These are phyloP conservation scores for Cyanoliseus patagonus DNA, from an alignment of 2,113 vertebrate species.

Conservation along the genomic window DNA sequence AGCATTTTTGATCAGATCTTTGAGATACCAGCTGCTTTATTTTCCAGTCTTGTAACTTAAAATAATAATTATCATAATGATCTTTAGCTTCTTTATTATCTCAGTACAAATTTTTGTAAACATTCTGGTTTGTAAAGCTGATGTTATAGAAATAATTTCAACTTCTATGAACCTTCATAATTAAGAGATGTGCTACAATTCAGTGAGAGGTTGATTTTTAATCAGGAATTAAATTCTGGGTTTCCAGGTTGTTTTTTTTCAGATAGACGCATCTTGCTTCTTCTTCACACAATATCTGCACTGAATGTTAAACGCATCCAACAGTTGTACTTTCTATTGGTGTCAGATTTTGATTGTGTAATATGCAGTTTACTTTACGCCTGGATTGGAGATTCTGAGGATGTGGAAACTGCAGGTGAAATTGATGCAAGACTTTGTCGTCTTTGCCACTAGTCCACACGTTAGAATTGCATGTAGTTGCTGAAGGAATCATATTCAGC, in stretches of 20 bases:
- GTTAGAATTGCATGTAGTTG: background rate
- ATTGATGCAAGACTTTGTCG: background rate
- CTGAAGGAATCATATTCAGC: background rate
- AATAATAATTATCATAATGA: background rate
- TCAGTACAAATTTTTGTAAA: background rate
- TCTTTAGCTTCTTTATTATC: background rate
- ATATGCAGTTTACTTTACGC: background rate
- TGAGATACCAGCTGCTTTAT: background rate
- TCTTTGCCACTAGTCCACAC: background rate
- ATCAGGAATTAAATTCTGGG: background rate
- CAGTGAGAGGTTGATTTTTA: background rate
- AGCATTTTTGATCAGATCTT: background rate
- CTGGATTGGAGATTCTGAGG: background rate
- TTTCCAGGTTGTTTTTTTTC: background rate
- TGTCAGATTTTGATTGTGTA: background rate
- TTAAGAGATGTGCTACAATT: background rate
- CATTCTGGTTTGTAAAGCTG: background rate
- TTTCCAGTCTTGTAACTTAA: background rate
- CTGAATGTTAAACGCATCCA: background rate
- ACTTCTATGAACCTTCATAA: background rate
- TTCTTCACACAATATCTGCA: background rate
- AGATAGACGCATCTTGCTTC: background rate
- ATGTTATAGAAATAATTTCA: background rate
- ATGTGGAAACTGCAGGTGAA: background rate
- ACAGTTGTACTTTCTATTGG: background rate